phyloP scores from a whole-genome alignment of 2,888 invertebrate genomes.

The Rugalucina vietnamica region DNA sequence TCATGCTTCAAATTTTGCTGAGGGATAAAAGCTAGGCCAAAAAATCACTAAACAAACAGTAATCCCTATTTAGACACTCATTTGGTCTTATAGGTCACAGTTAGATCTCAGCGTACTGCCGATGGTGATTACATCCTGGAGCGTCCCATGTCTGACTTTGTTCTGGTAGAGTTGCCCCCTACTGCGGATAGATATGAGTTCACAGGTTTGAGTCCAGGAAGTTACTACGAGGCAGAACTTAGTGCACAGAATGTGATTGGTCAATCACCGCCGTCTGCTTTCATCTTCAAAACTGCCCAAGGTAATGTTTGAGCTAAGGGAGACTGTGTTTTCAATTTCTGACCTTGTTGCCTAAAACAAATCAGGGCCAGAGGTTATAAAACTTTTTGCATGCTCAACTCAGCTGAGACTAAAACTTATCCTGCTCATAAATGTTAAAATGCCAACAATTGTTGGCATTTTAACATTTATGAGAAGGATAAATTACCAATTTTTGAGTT shows the following conservation, averaged over 20 bases:
- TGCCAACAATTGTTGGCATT: too few species aligned
- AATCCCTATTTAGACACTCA: too few species aligned
- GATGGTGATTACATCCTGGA: constrained; percentile 58
- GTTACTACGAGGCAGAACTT: constrained; percentile 62
- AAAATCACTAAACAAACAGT: too few species aligned
- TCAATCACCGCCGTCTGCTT: constrained; percentile 47
- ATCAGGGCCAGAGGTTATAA: too few species aligned
- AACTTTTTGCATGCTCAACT: too few species aligned
- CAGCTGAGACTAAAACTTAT: not conserved
- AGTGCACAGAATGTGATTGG: constrained; percentile 58
- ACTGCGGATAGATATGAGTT: constrained; percentile 90
- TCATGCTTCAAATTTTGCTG: too few species aligned
- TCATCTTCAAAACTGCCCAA: constrained; percentile 61
- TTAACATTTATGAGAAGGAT: too few species aligned
- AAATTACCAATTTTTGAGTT: too few species aligned
- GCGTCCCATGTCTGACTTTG: constrained; percentile 12
- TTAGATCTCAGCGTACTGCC: constrained; percentile 32
- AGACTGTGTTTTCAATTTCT: too few species aligned
- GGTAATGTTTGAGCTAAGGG: constrained; percentile 51
- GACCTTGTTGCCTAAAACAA: too few species aligned
- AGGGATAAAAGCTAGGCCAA: too few species aligned
- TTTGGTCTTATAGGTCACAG: constrained; percentile 48
- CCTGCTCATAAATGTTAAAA: too few species aligned
- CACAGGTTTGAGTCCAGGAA: constrained; percentile 37
- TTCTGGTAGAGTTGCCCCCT: constrained; percentile 85